Evolutionary conservation across 1,140 invertebrate genomes (phyloP).

Genomic region (Bombus confusus): DNA sequence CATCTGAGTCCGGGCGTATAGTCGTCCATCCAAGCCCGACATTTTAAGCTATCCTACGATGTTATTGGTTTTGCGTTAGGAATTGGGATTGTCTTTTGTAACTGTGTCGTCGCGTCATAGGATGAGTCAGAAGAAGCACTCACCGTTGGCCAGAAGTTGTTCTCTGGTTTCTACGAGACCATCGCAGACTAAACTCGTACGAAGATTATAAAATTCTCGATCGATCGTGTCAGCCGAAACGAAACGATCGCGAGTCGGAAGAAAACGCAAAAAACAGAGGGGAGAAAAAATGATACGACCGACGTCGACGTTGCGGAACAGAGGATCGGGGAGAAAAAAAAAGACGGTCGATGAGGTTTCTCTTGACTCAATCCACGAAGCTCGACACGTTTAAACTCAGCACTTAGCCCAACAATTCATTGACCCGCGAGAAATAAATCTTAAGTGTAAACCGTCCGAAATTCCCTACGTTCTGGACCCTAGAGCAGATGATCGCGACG

Average conservation of each 20-base stretch:
- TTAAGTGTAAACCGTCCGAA: conserved; percentile 33
- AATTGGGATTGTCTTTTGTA: neutral
- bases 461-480: conserved; percentile 63
- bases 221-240: neutral
- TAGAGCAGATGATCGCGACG: conserved; percentile 19
- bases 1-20: neutral
- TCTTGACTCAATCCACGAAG: conserved; percentile 52
- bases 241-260: neutral
- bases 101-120: conserved; percentile 28
- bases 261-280: neutral
- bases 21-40: conserved; percentile 71
- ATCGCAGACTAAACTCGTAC: neutral
- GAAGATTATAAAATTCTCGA: neutral
- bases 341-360: conserved; percentile 30
- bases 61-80: conserved; percentile 62
- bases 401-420: neutral
- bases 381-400: conserved; percentile 19
- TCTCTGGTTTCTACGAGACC: neutral
- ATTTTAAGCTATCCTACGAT: conserved; percentile 81
- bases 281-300: neutral
- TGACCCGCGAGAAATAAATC: conserved; percentile 33
- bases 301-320: neutral
- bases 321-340: too few relatives aligned
- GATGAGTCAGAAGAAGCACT: conserved; percentile 60
- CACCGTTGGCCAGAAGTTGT: conserved; percentile 2